Conservation (phyloP, 2,797 vertebrate species). For the Coluber constrictor region DNA sequence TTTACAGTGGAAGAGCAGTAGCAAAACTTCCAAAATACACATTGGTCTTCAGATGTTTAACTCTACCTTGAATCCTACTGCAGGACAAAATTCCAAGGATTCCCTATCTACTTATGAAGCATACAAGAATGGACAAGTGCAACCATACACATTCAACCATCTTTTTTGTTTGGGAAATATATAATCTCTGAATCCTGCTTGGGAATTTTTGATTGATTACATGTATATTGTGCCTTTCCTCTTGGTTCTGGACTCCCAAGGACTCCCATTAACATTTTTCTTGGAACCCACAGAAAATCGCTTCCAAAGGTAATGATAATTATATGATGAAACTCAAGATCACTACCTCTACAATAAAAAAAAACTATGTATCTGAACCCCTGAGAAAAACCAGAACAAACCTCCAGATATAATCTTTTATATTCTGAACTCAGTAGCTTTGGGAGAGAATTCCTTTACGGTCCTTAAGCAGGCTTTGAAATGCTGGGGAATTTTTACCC, state of each 20-base stretch:
- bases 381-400: neutral
- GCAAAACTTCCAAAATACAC: neutral
- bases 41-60: neutral
- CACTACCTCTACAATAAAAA: neutral
- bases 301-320: neutral
- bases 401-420: neutral
- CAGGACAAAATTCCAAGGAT: neutral
- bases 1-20: neutral
- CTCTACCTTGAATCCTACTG: neutral
- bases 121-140: neutral
- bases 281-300: neutral
- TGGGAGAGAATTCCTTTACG: neutral
- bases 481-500: neutral
- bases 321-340: neutral
- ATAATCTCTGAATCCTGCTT: neutral
- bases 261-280: neutral
- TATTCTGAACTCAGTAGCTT: neutral
- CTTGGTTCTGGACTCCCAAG: neutral
- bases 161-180: neutral
- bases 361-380: neutral
- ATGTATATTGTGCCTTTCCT: neutral
- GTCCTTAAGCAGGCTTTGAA: neutral
- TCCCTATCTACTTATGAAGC: neutral
- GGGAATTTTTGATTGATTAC: neutral
- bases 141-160: neutral